Conservation (phyloP, 2,113 vertebrate genomes). For the Spermophilus dauricus region DNA sequence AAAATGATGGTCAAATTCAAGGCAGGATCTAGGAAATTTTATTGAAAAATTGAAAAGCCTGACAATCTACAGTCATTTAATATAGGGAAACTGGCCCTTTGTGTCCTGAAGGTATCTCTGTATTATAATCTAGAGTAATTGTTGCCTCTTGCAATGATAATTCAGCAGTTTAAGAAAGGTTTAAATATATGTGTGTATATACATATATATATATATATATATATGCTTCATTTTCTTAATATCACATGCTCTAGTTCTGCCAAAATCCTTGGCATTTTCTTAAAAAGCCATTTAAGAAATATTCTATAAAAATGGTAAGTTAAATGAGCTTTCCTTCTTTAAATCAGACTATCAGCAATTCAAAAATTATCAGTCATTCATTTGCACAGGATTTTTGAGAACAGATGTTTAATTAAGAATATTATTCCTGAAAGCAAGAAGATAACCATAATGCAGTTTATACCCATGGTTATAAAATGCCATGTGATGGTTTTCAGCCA, state of each 20-base stretch:
- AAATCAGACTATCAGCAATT: neutral
- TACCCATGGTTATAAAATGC: neutral
- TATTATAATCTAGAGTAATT: neutral
- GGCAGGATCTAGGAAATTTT: neutral
- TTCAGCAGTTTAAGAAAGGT: neutral
- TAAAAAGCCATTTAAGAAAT: conserved; percentile 30
- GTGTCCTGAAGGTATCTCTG: neutral
- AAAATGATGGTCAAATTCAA: neutral
- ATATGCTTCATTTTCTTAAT: neutral
- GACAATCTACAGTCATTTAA: neutral
- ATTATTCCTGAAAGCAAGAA: conserved; percentile 44
- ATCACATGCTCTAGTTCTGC: neutral
- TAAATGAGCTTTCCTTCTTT: conserved; percentile 28
- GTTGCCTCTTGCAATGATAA: neutral
- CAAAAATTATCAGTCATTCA: conserved; percentile 44
- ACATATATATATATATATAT: no score
- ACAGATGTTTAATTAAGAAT: conserved; percentile 21
- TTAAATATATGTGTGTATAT: neutral
- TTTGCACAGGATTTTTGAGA: conserved; percentile 38
- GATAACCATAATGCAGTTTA: neutral
- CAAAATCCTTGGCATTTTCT: conserved; percentile 29
- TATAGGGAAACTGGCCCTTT: neutral
- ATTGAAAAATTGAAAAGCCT: neutral
- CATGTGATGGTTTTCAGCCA: neutral
- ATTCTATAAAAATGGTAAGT: neutral